Conservation (phyloP, 2,888 invertebrate genomes). For the Sphaerophoria rueppellii region DNA sequence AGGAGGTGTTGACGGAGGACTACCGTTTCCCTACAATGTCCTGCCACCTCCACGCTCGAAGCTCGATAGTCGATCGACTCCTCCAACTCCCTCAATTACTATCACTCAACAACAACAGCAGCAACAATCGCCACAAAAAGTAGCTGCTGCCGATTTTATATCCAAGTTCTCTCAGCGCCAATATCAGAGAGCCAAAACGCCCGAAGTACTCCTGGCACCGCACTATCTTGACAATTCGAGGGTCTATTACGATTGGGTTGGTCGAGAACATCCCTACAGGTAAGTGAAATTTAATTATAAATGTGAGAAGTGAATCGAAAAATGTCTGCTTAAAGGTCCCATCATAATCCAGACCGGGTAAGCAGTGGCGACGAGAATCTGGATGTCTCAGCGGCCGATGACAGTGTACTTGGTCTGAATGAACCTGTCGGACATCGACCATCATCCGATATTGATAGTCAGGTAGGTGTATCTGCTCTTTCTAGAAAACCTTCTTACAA, state of each 20-base stretch:
- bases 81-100: constrained; percentile 73
- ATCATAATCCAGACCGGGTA: constrained; percentile 53
- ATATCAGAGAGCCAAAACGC: constrained; percentile 86
- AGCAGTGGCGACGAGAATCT: constrained; percentile 76
- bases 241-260: constrained; percentile 83
- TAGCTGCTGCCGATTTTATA: constrained; percentile 49
- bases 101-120: constrained; percentile 73
- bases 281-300: constrained; percentile 8
- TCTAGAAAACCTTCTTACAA: too few relatives aligned
- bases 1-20: constrained; percentile 71
- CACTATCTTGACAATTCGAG: constrained; percentile 84
- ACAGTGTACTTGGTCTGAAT: constrained; percentile 74
- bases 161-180: constrained; percentile 78
- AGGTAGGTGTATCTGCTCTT: constrained; percentile 82
- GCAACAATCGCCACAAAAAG: constrained; percentile 47
- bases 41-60: constrained; percentile 85
- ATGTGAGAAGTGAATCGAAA: not conserved
- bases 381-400: constrained; percentile 75
- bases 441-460: constrained; percentile 89
- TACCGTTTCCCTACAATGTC: constrained; percentile 82
- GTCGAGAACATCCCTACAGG: constrained; percentile 77
- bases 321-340: constrained; percentile 27
- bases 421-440: constrained; percentile 73
- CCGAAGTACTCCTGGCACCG: constrained; percentile 90
- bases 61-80: constrained; percentile 76